Base-by-base conservation (phyloP, 2,113 vertebrate species). In the Pseudolaguvia tuberculata region DNA sequence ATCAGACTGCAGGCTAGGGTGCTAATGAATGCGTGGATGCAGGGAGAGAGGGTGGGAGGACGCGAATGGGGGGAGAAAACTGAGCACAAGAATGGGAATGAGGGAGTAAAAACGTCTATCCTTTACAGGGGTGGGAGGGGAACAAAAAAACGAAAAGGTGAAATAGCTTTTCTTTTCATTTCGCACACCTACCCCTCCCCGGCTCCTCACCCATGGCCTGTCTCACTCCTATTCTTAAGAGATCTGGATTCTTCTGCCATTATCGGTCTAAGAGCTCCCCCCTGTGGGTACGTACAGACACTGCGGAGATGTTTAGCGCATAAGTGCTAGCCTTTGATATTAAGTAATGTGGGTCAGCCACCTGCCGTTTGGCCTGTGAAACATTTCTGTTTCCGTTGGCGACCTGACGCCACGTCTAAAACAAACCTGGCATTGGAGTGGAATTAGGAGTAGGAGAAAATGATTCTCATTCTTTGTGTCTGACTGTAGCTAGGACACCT, bases 181-280 rank as follows among this genome's bases (percentile, higher is more conserved):
- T 91, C 89, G 86, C 88, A 89, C 85, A 85, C 85, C 83, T 87
- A 86, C 84, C 87, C 81, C 85, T 88, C 83, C 86, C 73, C 47
- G 65, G 59, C 57, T 42, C 71, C 69, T 69, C 57, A 81, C 63
- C 79, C 81, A 62, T 81, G 63, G 31, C 55, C 66, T 59, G 67
- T 61, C 73, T 73, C 61, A 29, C 67, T 48, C 77, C 65, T 83
- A n/a, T 57, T 59, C 53, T 76, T 45, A 15, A 65, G 29, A 52
- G 74, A 29, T 23, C 65, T 1, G 27, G 7, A 50, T 57, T 18
- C 45, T 6, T 58, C 53, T 13, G 17, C 63, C 51, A 69, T 66
- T 23, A 57, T 56, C 91, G 88, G 94, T 94, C 92, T 92, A 92
- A 94, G 94, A 97, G 97, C 97, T 97, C 96, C 96, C 91, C 95